Evolutionary conservation across 2,113 vertebrate genomes (phyloP).

Genomic region (Anthoscopus minutus): DNA sequence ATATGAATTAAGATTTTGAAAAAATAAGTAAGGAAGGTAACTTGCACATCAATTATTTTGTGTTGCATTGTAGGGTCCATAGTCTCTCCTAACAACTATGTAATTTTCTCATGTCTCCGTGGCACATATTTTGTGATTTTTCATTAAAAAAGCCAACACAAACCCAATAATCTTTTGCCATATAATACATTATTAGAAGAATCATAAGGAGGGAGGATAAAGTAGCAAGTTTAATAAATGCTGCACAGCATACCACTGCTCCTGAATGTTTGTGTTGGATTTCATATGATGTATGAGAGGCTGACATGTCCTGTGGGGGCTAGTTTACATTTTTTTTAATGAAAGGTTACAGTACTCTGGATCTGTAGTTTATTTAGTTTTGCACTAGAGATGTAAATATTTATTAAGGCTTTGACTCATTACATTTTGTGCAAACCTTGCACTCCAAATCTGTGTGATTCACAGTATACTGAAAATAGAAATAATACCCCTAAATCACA

Average conservation of each 20-base stretch:
- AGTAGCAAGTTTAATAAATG: slow-evolving; percentile 20
- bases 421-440: slow-evolving; percentile 12
- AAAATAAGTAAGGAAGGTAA: neutral
- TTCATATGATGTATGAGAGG: slow-evolving; percentile 29
- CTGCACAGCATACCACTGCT: neutral
- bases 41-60: neutral
- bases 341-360: slow-evolving; percentile 16
- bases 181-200: slow-evolving; percentile 18
- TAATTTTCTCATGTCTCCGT: neutral
- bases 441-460: neutral
- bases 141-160: slow-evolving; percentile 23
- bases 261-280: slow-evolving; percentile 44
- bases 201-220: neutral
- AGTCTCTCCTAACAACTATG: neutral
- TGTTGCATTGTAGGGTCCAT: neutral
- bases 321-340: slow-evolving; percentile 11
- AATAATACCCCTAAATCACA: slow-evolving; percentile 35
- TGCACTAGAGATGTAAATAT: slow-evolving; percentile 32
- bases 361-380: slow-evolving; percentile 31
- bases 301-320: neutral
- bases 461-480: neutral
- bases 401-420: slow-evolving; percentile 38
- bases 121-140: slow-evolving; percentile 23
- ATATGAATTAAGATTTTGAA: neutral
- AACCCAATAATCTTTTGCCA: slow-evolving; percentile 9